A percentile compares a stretch with the other conserved stretches of the same genome.
Evolutionary conservation across 2,888 invertebrate species (phyloP).

Genomic region (Synergus laeviventris): DNA sequence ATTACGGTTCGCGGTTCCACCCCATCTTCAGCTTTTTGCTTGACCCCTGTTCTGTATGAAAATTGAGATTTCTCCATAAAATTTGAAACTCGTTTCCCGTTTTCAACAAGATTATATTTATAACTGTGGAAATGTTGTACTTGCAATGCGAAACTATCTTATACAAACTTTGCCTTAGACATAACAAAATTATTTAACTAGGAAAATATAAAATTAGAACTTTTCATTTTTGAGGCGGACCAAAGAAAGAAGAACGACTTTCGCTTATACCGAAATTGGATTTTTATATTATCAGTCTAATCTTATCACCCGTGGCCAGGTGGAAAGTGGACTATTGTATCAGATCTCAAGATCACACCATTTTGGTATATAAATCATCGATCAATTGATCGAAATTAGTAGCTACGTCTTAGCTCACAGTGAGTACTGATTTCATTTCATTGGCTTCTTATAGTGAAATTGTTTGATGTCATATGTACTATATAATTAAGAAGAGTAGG

Average conservation of each 20-base stretch:
- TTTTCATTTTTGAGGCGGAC: no score
- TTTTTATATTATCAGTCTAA: neutral
- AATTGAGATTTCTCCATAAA: neutral
- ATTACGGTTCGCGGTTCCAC: conserved; percentile 48
- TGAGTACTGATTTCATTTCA: conserved; percentile 11
- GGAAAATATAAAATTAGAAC: no score
- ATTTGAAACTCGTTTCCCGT: neutral
- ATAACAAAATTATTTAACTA: no score
- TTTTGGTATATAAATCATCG: conserved; percentile 31
- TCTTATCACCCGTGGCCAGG: conserved; percentile 6
- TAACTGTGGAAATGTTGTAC: no score
- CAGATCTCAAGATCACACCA: neutral
- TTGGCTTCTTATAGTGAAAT: neutral
- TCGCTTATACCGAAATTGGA: neutral
- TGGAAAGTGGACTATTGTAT: neutral
- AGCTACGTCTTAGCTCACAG: neutral
- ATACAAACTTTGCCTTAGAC: no score
- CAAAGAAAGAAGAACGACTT: no score
- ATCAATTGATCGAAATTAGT: conserved; percentile 10
- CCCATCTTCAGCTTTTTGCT: neutral
- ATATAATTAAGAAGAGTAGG: no score
- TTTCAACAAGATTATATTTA: no score
- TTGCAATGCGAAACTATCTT: no score
- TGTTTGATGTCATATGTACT: no score
- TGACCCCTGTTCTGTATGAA: neutral